Evolutionary conservation across 1,140 invertebrate species (phyloP), one percentile per base, ranked within the genome.

Genomic region (Probaryconus sp.): DNA sequence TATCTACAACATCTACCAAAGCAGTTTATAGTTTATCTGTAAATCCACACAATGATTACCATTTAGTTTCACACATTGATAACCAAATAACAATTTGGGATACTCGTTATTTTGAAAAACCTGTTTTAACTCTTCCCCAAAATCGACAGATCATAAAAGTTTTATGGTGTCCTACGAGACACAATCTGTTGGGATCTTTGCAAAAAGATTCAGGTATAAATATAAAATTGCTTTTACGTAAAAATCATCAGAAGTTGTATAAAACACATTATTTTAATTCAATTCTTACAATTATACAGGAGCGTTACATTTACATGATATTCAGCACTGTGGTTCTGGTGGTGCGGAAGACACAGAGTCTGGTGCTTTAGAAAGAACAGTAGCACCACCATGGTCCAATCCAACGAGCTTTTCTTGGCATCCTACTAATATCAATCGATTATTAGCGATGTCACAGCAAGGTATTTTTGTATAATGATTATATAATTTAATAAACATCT

Each of bases 81-180:
- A 93, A 92, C 80, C 90, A 92, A 74, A 93, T 96, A 37, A 91
- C 90, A 37, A 90, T 98, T 35, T 98, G 96, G 96, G 96, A 98
- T 87, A 91, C 93, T 20, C 87, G 96, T 45, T 93, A 92, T 77
- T 95, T 97, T 82, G 94, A 96, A 73, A 94, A 95, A 81, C 95
- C 95, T 5, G 89, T 97, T 42, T 87, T 94, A 7, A 90, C 91
- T 21, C 86, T 95, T 40, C 89, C 90, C 50, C 94, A 95, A 74
- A 87, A 86, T 11, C 92, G 92, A 77, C 91, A 90, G 61, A 89
- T 96, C 37, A 87, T 90, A 9, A 94, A 95, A 86, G 90, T 97
- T 20, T 87, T 90, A 37, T 98, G 96, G 96, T 96, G 95, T 85
- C 95, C 96, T 5, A 97, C 95, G n/a, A 93, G 94, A 78, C 89